Base-by-base conservation (phyloP, 2,797 vertebrate genomes). In the Arctocebus calabarensis region DNA sequence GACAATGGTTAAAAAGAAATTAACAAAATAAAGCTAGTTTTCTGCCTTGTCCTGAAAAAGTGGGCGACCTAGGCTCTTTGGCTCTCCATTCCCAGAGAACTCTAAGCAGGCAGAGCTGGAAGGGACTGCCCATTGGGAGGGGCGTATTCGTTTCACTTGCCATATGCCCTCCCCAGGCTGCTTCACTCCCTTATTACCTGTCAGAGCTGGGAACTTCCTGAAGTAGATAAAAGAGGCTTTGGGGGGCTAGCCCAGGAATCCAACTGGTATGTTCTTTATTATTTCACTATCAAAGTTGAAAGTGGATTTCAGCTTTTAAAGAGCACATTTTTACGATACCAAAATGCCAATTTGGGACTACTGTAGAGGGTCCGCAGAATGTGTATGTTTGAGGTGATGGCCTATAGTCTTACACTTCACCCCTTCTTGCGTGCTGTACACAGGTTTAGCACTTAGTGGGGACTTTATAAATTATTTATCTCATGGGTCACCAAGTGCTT, bases 291-390 rank as follows among this genome's bases (percentile, higher is more conserved):
- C 64, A 68, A 68, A 68, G 64, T 32, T 29, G 73, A 82, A 95
- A 94, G 62, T 71, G 57, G 84, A 52, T 55, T 75, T 75, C 16
- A 59, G 66, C 87, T 90, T 94, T 75, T 40, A 90, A 85, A 88
- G 34, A 70, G 22, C 22, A 48, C 45, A 19, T 34, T 77, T 93
- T 91, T 78, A 40, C 82, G 70, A 59, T 57, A 59, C 55, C 74
- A 59, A n/a, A 55, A 10, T 89, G 48, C n/a, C 52, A 48, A 40
- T 82, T 75, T 66, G 55, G 40, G 61, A 57, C 32, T 55, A 52
- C 48, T 9, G 25, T 77, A 1, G 13, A 61, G 73, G 29, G 40
- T 59, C 19, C 14, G 52, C 45, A 45, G 61, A 40, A 52, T 29
- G 20, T 34, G 2, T 48, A 7, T 61, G n/a, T 87, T 59, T 81